A percentile compares a stretch with the other conserved stretches of the same genome.
Evolutionary conservation across 2,797 vertebrate species (phyloP).

Genomic region (Eulemur albifrons): DNA sequence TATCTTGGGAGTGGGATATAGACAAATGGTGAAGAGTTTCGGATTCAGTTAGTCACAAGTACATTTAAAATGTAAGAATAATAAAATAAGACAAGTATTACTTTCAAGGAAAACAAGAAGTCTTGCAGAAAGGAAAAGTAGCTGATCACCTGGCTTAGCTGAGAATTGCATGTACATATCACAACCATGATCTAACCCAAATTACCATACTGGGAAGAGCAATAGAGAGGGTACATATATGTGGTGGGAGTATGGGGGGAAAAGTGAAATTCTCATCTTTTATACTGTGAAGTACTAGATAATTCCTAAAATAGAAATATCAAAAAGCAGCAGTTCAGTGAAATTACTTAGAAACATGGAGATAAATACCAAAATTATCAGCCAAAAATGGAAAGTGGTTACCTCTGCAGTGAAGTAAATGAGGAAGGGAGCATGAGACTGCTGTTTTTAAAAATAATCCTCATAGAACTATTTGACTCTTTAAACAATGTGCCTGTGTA

Average conservation of each 20-base stretch:
- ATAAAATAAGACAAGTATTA: background rate
- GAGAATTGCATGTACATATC: background rate
- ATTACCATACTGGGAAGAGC: background rate
- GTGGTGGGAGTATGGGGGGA: background rate
- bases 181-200: background rate
- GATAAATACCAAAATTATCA: background rate
- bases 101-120: background rate
- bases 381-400: background rate
- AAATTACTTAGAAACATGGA: background rate
- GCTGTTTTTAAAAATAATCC: background rate
- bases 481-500: background rate
- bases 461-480: background rate
- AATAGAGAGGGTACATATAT: fast-evolving
- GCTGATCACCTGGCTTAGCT: background rate
- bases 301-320: background rate
- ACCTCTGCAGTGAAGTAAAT: background rate
- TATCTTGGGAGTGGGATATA: background rate
- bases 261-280: background rate
- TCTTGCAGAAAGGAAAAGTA: background rate
- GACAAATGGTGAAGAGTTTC: background rate
- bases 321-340: background rate
- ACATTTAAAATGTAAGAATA: background rate
- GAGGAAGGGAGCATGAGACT: background rate
- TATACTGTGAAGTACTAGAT: background rate
- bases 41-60: background rate